Base-by-base conservation (phyloP, 64 coral and sea anemone genomes). In the Dendrophyllia cribrosa region DNA sequence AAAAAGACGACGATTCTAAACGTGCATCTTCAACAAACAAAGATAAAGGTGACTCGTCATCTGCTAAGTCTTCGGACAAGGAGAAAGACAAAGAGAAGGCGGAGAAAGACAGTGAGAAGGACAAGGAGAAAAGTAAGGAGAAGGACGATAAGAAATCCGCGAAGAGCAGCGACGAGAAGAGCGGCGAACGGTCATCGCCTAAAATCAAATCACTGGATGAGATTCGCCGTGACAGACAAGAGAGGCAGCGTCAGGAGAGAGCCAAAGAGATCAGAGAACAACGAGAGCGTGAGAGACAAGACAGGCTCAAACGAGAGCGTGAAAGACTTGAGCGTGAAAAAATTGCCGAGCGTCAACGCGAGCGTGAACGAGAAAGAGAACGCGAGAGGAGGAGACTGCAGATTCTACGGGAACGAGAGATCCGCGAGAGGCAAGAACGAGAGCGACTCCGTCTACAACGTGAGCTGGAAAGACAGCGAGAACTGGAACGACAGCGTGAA, bases 251-350 rank as follows among this genome's bases (percentile, higher is more conserved):
- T 52, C 89, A 92, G 60, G 78, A 89, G 50, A 91, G 89, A 85
- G 96, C 89, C 11, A 70, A 66, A 15, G 89, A 92, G 70, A 89
- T 98, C 84, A 75, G 96, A 77, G 93, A 95, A 79, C 89, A 95
- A 23, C 96, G 96, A 34, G 96, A 98, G 69, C 88, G 93, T 5
- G 96, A 98, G 88, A 82, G 96, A 73, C 83, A 95, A n/a, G 87
- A 92, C 24, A 81, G 96, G 74, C 55, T 98, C 19, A 89, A 86
- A 64, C 79, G 96, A 8, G 96, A 98, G 79, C 93, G 93, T 66
- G 96, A 98, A 48, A 93, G 96, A 43, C 83, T 98, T 89, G 96
- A 94, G 62, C 96, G 96, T 49, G 96, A 98, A 83, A 86, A 94
- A 65, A 94, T 81, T 6, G 84, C 92, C 9, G 96, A 89, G 66